Base-by-base conservation (phyloP, 2,113 vertebrate species). In the Prionailurus viverrinus region DNA sequence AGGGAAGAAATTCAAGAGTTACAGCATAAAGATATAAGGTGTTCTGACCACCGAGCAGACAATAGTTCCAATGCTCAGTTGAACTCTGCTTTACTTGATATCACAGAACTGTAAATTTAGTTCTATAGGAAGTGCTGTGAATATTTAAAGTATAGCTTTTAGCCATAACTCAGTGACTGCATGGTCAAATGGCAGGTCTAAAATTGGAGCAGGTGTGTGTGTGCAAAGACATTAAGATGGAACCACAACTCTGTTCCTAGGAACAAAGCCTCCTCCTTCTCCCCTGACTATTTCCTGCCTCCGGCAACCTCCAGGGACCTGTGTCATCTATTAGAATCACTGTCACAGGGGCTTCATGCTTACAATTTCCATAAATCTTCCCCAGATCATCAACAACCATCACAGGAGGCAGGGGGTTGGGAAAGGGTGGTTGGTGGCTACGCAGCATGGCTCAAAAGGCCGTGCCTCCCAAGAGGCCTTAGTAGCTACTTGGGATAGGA, bases 341-440 rank as follows among this genome's bases (percentile, higher is more conserved):
- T 82, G 25, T 93, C 94, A 81, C 51, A n/a, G 61, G 48, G 11
- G 41, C 55, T 27, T 74, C 53, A 85, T 36, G 92, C 65, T 95
- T 93, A n/a, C 66, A 53, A 88, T 83, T 88, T 95, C 58, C 33
- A 9, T 78, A 95, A 91, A 25, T 76, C 53, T 89, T 94, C 51
- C 31, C 51, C 73, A n/a, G 69, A 82, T 88, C 45, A 85, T 91
- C 91, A 91, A 16, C 19, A 53, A 31, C n/a, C 15, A 58, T 93
- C 80, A 45, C 15, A 13, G 8, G 69, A n/a, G 27, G n/a, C 14
- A 18, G 41, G 7, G 18, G 14, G 14, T 14, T 21, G 23, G 11
- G 48, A 48, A 48, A 36, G 31, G 5, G 19, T 48, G 55, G 71
- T 23, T 27, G 36, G 73, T 45, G 33, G 58, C 84, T 45, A 71